A percentile compares a stretch with the other conserved stretches of the same genome.
phyloP scores from a whole-genome alignment of 1,140 invertebrate genomes.

The Drosophila funebris region DNA sequence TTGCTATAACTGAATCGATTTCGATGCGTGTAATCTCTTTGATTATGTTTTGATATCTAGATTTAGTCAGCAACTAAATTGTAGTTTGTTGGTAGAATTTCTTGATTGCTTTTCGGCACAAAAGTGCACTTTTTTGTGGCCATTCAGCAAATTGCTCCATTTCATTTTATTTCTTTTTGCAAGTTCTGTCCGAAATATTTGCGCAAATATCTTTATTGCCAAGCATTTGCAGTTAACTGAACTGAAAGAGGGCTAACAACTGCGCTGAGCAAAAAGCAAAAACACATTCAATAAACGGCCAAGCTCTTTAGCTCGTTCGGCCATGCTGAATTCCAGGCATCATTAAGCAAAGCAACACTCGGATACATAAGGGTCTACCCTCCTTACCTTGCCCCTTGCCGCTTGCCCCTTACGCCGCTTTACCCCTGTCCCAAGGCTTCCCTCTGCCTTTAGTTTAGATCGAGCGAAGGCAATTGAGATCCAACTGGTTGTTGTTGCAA shows the following conservation, averaged over 20 bases:
- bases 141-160: constrained; percentile 68
- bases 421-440: neutral
- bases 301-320: constrained; percentile 50
- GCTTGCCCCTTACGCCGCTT: neutral
- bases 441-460: neutral
- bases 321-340: constrained; percentile 82
- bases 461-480: constrained; percentile 26
- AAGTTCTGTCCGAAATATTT: constrained; percentile 38
- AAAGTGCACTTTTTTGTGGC: neutral
- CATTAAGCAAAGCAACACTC: constrained; percentile 63
- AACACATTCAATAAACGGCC: constrained; percentile 46
- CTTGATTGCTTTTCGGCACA: constrained; percentile 27
- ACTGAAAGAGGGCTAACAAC: constrained; percentile 8
- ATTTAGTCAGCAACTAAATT: neutral
- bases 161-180: constrained; percentile 35
- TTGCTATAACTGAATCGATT: no score
- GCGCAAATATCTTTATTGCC: constrained; percentile 79
- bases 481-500: constrained; percentile 56
- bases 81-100: neutral
- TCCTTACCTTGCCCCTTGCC: neutral
- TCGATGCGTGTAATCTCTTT: no score
- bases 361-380: constrained; percentile 67
- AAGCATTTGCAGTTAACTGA: constrained; percentile 36
- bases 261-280: neutral
- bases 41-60: no score